These are phyloP conservation scores for Neolamprologus brichardi DNA, from an alignment of 2,113 vertebrate species.

Conservation along the genomic window DNA sequence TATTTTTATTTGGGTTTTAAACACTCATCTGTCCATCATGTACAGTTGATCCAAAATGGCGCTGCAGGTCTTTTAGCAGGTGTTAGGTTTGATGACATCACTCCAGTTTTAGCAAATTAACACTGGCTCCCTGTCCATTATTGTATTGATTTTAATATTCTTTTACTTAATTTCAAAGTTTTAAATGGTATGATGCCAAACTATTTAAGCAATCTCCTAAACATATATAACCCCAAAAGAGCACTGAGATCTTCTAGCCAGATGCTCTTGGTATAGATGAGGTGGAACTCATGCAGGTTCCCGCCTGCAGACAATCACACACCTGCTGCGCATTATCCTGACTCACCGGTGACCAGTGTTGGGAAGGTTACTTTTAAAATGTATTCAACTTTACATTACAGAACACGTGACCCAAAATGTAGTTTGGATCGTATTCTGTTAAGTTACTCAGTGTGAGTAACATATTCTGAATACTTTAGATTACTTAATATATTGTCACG, in stretches of 20 bases:
- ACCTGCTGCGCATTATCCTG: neutral
- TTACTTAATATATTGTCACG: neutral
- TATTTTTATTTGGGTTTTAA: neutral
- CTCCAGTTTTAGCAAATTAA: neutral
- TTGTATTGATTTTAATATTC: neutral
- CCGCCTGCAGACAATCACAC: accelerated
- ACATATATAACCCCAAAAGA: neutral
- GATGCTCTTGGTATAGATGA: neutral
- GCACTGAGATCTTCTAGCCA: neutral
- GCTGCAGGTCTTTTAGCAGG: neutral
- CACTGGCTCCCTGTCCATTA: neutral
- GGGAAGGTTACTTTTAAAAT: neutral
- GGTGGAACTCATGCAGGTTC: neutral
- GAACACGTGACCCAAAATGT: neutral
- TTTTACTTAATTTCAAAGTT: neutral
- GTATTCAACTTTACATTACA: neutral
- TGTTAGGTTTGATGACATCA: neutral
- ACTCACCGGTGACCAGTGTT: neutral
- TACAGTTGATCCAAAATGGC: neutral
- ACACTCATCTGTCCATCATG: neutral
- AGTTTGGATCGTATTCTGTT: neutral
- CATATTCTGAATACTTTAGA: accelerated
- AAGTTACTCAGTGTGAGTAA: neutral
- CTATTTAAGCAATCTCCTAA: neutral
- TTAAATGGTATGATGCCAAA: accelerated